Evolutionary conservation across 2,113 vertebrate genomes (phyloP), one percentile per base, ranked within the genome.

Genomic region (Natator depressus): DNA sequence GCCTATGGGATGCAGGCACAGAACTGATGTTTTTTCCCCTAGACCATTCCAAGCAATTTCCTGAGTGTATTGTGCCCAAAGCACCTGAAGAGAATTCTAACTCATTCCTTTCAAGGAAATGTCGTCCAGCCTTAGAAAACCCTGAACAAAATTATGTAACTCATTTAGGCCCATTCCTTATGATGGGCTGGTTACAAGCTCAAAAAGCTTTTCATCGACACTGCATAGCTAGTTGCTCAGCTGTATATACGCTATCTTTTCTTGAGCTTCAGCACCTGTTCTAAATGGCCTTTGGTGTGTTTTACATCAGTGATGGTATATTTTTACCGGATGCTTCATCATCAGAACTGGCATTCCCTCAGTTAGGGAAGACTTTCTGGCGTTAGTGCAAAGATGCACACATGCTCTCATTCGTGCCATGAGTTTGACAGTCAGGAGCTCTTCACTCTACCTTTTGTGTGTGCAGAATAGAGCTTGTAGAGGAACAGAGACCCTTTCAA

Each of bases 401-500:
- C 27, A 3, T 0, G 6, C 9, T 75, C 83, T 82, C 59, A 85
- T 10, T 62, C 51, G 87, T 72, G 85, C 72, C 24, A 31, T 2
- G n/a, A 19, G 35, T 35, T 76, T 62, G 35, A 87, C 54, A 84
- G n/a, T 81, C n/a, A 88, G 78, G 76, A 95, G 89, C 87, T 24
- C 76, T 62, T 31, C 87, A 62, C 47, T 65, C 89, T 69, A 82
- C 13, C 29, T 16, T 54, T 38, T 83, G 29, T 24, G 57, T 80
- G 62, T 46, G 82, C 46, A 80, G 72, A 84, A 82, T 22, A 88
- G 14, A 91, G 84, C 78, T 89, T 93, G 83, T 86, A 90, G 88
- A 85, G 80, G 80, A 93, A 95, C 62, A 85, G 51, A 94, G 92
- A 94, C 46, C 87, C 51, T 90, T 96, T 97, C 51, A 59, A 94